phyloP scores from a whole-genome alignment of 1,140 invertebrate genomes.

The Pteromalus puparum region DNA sequence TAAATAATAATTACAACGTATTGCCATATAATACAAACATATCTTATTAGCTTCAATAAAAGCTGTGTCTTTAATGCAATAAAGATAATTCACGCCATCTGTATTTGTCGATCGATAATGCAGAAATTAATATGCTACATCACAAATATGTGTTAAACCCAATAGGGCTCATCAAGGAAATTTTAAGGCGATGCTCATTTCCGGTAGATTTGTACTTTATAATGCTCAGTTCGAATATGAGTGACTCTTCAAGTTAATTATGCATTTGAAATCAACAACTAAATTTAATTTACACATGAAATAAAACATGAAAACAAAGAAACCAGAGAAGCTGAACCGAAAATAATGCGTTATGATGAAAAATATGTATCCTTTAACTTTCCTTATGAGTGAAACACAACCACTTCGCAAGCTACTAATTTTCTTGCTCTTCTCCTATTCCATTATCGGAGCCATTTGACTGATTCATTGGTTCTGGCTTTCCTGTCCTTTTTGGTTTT shows the following conservation, averaged over 20 bases:
- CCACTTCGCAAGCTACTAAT: conserved; percentile 55
- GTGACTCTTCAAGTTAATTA: conserved; percentile 2
- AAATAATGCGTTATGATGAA: conserved; percentile 29
- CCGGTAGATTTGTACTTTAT: conserved; percentile 43
- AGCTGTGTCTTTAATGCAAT: conserved; percentile 31
- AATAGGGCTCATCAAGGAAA: conserved; percentile 51
- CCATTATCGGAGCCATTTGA: conserved; percentile 68
- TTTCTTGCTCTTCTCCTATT: conserved; percentile 62
- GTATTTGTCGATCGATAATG: conserved; percentile 52
- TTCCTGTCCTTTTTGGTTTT: conserved; percentile 77
- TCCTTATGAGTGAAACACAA: conserved; percentile 52
- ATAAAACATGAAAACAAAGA: conserved; percentile 17
- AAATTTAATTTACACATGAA: conserved; percentile 1
- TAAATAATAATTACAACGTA: conserved; percentile 23
- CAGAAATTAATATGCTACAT: conserved; percentile 57
- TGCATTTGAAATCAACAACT: conserved; percentile 32
- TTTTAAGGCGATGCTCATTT: conserved; percentile 44
- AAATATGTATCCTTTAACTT: conserved; percentile 50
- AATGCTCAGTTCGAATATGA: neutral
- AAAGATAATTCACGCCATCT: conserved; percentile 41
- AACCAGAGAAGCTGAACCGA: conserved; percentile 14
- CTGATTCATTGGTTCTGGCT: conserved; percentile 53
- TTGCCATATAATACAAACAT: neutral
- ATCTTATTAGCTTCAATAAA: conserved; percentile 20
- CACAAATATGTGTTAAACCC: conserved; percentile 42